Base-by-base conservation (phyloP, 2,797 vertebrate species). In the Mus caroli region DNA sequence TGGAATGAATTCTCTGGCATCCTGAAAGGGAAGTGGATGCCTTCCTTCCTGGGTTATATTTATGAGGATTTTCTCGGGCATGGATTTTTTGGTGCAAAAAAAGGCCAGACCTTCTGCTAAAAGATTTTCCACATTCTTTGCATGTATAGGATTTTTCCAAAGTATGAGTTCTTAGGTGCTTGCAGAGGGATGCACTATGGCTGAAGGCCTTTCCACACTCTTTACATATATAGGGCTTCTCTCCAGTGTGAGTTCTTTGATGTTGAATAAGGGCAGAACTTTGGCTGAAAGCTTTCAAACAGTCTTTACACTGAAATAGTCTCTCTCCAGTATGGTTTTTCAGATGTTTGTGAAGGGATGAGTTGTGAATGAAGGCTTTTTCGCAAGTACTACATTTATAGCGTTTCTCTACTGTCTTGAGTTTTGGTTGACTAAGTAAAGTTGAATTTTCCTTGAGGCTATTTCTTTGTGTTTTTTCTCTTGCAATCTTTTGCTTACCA, bases 401-500 rank as follows among this genome's bases (percentile, higher is more conserved):
- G 34, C 92, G 91, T 56, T 97, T 96, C 40, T 98, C 97, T 13
- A 94, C 83, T 4, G 58, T 94, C 75, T 96, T 98, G 11, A 90
- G 92, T 84, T 98, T 96, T 64, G 95, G 77, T 83, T 98, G 98
- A 11, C 86, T 96, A 96, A 89, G 95, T 60, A 96, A 95, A 92
- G 95, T 95, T 64, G 94, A 96, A 40, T 96, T 96, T 90, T 97
- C 92, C 43, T 96, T 97, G 46, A 97, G 97, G 60, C 87, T 90
- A 93, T 96, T 97, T 79, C 95, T 96, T 79, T 97, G 97, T 69
- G 76, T 88, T 58, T 96, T 96, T 50, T 99, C 99, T 0, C 98
- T 99, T 98, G 99, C 97, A 62, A 98, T 92, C 4, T 99, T 98
- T 73, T 98, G 79, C 58, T 94, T 94, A 89, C 91, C 12, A n/a